Base-by-base conservation (phyloP, 2,888 invertebrate species). In the Leptopilina drosophilae region DNA sequence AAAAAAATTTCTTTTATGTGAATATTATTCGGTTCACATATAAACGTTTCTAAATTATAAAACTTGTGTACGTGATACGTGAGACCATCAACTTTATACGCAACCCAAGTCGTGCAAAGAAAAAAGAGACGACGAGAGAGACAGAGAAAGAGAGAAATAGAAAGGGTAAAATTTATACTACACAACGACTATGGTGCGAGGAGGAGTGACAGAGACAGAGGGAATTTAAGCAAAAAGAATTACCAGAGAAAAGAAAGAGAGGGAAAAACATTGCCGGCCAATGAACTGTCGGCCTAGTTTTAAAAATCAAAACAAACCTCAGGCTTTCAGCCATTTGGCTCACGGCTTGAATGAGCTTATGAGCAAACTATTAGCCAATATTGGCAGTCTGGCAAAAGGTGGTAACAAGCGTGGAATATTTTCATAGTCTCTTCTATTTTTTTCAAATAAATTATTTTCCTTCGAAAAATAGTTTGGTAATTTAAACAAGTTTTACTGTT, bases 281-380 rank as follows among this genome's bases (percentile, higher is more conserved):
- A 87, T 84, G 89, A 88, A 88, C 89, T 83, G 84, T 81, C 87
- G 89, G 86, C 89, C 89, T 87, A 90, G 87, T 89, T 90, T 88
- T 86, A 85, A 88, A 89, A 90, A 89, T 87, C 89, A 90, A 90
- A 90, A 90, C 89, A 90, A 90, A 88, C 86, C 85, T 81, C 75
- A 76, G 67, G 77, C 76, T 73, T 69, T 67, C 65, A 65, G 64
- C 73, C 42, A 46, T 66, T 66, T 42, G 42, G 53, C 26, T 67
- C 26, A 67, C 69, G 53, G 8, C 14, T 53, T 20, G 20, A 56
- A 56, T 62, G 77, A 40, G 77, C 75, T 49, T 49, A 67, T 53
- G 67, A 67, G 42, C 12, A 59, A 42, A 59, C 75, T 64, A 65
- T 69, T 69, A 20, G 69, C 53, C 53, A 56, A 53, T 49, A 49